Percentiles rank a stretch among this genome's conserved stretches.
These are phyloP conservation scores for Yasuhikotakia modesta DNA, from an alignment of 2,797 vertebrate genomes.

Conservation along the genomic window DNA sequence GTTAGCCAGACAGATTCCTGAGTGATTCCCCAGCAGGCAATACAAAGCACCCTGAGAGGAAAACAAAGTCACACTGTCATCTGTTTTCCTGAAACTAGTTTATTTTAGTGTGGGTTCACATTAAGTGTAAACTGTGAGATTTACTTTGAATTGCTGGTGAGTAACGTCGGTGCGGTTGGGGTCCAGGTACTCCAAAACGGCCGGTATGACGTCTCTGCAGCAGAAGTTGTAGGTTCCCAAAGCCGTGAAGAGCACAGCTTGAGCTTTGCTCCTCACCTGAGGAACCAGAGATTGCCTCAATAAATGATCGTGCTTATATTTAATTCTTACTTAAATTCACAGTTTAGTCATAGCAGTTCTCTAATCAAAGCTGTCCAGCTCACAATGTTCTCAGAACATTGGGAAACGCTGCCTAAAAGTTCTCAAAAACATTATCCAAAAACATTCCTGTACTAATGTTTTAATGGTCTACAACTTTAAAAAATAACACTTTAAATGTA, in stretches of 20 bases:
- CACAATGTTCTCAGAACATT: no score
- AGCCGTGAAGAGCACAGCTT: constrained; percentile 90
- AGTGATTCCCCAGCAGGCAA: constrained; percentile 94
- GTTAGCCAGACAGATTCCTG: constrained; percentile 90
- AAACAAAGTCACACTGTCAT: background rate
- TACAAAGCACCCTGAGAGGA: constrained; percentile 90
- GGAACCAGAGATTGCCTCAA: background rate
- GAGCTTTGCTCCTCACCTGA: constrained; percentile 94
- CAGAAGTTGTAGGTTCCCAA: constrained; percentile 96
- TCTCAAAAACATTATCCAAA: no score
- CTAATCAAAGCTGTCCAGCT: no score
- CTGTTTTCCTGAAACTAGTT: background rate
- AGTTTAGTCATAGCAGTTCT: no score
- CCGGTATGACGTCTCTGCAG: constrained; percentile 93
- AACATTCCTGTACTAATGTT: no score
- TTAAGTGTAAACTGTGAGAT: background rate
- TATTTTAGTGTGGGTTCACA: background rate
- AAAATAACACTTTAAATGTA: no score
- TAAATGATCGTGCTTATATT: no score
- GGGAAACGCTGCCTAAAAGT: no score
- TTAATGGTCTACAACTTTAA: no score
- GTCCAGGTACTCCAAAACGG: constrained; percentile 87
- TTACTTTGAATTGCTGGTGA: constrained; percentile 97
- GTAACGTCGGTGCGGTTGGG: constrained; percentile 83
- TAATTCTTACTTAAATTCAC: no score